These are phyloP conservation scores for Scomberomorus guttatus DNA, from an alignment of 2,797 vertebrate genomes.

Conservation along the genomic window DNA sequence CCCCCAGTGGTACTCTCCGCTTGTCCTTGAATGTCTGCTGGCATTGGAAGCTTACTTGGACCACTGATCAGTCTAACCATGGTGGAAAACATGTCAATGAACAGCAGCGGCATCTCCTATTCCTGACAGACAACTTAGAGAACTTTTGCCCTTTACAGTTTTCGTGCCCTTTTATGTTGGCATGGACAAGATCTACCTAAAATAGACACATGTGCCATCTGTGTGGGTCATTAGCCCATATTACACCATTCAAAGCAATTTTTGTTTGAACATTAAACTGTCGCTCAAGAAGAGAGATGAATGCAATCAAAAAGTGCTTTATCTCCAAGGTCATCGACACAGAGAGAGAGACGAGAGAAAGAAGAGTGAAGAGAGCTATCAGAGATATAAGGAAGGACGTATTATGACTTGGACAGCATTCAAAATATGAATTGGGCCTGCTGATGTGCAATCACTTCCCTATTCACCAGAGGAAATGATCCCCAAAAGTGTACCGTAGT, in stretches of 20 bases:
- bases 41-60: conserved; percentile 73
- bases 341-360: conserved; percentile 61
- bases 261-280: conserved; percentile 41
- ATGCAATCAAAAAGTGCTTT: conserved; percentile 50
- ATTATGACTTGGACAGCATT: conserved; percentile 73
- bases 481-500: conserved; percentile 46
- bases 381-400: conserved; percentile 63
- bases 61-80: conserved; percentile 72
- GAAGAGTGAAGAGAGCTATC: conserved; percentile 63
- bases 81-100: conserved; percentile 77
- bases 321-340: conserved; percentile 52
- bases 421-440: conserved; percentile 67
- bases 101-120: conserved; percentile 41
- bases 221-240: conserved; percentile 42
- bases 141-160: conserved; percentile 68
- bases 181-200: conserved; percentile 30
- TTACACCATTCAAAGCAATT: conserved; percentile 29
- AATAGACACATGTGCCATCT: conserved; percentile 22
- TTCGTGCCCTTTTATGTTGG: conserved; percentile 31
- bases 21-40: conserved; percentile 84
- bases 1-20: conserved; percentile 74
- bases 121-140: conserved; percentile 45
- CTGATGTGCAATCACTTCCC: conserved; percentile 73
- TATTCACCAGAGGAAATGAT: conserved; percentile 62
- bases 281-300: conserved; percentile 57